phyloP scores from a whole-genome alignment of 1,140 invertebrate species.

The Brachionus manjavacas region DNA sequence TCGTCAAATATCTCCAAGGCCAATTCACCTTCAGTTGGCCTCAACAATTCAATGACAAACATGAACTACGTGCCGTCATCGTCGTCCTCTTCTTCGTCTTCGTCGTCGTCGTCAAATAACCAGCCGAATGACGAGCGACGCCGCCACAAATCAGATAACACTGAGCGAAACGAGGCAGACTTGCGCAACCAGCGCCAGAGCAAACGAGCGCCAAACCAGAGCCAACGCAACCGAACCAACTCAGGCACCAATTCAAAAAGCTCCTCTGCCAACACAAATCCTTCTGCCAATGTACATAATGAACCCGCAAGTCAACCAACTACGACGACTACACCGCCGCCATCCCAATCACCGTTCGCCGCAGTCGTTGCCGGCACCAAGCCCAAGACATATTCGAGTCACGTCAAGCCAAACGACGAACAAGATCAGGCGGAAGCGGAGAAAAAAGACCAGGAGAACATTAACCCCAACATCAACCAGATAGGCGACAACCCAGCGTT shows the following conservation, averaged over 20 bases:
- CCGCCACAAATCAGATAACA: conserved; percentile 18
- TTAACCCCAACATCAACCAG: neutral
- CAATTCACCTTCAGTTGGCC: conserved; percentile 13
- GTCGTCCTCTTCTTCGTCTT: conserved; percentile 8
- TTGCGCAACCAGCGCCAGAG: neutral
- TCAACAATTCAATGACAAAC: conserved; percentile 20
- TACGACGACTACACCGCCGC: conserved; percentile 18
- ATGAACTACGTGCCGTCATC: conserved; percentile 24
- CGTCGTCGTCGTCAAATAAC: neutral
- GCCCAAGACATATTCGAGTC: neutral
- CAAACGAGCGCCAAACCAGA: neutral
- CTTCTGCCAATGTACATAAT: conserved; percentile 15
- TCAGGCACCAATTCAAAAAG: neutral
- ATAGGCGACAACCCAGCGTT: neutral
- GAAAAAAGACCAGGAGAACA: neutral
- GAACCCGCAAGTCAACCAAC: neutral
- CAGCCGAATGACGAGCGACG: neutral
- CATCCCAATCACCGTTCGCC: conserved; percentile 21
- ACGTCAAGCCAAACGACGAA: neutral
- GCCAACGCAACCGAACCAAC: neutral
- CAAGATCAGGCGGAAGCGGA: neutral
- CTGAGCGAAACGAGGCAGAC: neutral
- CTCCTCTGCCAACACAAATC: neutral
- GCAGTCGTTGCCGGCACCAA: conserved; percentile 13
- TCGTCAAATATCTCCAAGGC: conserved; percentile 29